Conservation (phyloP, 2,888 invertebrate species). For the Pemphredon lugubris region DNA sequence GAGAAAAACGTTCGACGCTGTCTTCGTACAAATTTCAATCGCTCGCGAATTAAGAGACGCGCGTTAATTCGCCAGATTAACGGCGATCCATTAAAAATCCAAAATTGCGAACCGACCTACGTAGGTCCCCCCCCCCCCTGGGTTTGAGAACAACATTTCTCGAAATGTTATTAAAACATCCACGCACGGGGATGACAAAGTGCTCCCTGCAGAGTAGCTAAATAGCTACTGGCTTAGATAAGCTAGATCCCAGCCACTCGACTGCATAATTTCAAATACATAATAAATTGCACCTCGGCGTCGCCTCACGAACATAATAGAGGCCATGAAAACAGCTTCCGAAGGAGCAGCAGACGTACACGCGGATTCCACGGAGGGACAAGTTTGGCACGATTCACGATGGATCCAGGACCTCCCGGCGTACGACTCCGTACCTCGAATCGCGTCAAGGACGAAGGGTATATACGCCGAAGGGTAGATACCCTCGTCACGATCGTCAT, state of each 20-base stretch:
- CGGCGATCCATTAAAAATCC: too few species aligned
- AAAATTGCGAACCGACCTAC: too few species aligned
- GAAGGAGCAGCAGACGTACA: slow-evolving; percentile 1
- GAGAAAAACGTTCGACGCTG: too few species aligned
- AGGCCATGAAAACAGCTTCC: slow-evolving; percentile 1
- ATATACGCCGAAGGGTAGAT: slow-evolving; percentile 57
- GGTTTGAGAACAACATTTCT: too few species aligned
- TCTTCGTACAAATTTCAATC: too few species aligned
- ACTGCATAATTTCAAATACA: slow-evolving; percentile 50
- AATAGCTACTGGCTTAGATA: too few species aligned
- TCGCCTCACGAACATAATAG: slow-evolving; percentile 35
- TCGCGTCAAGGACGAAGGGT: slow-evolving; percentile 66
- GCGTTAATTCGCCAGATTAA: too few species aligned
- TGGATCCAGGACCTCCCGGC: slow-evolving; percentile 28
- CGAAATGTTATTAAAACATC: too few species aligned
- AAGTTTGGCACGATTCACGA: slow-evolving; percentile 51
- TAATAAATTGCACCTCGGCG: slow-evolving; percentile 43
- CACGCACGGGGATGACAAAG: too few species aligned
- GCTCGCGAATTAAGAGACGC: slow-evolving; percentile 32
- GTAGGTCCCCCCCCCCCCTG: too few species aligned
- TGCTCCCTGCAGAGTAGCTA: too few species aligned
- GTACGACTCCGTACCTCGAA: slow-evolving; percentile 35
- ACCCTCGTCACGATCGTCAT: slow-evolving; percentile 79
- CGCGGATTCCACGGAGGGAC: slow-evolving; percentile 38
- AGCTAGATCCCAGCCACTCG: slow-evolving; percentile 41